A percentile compares a stretch with the other conserved stretches of the same genome.
These are phyloP conservation scores for Dicranocentrus wangi DNA, from an alignment of 2,888 invertebrate genomes.

Conservation along the genomic window DNA sequence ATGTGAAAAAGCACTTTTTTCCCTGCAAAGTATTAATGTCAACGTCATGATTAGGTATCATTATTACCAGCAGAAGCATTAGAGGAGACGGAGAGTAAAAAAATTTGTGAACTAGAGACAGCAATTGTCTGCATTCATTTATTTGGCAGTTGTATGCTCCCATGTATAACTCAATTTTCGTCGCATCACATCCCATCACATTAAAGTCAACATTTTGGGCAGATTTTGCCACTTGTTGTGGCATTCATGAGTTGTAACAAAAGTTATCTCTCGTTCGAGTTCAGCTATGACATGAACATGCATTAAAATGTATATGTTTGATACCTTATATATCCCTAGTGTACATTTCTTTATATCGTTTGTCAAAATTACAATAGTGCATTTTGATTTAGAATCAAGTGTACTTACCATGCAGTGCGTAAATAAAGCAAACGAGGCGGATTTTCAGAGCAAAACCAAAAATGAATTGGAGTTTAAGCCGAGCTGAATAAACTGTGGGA, in stretches of 20 bases:
- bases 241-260: background rate
- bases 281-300: no score
- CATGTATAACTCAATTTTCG: background rate
- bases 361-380: no score
- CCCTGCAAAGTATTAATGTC: constrained; percentile 29
- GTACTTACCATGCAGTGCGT: background rate
- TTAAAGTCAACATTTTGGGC: background rate
- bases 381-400: background rate
- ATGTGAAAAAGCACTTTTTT: constrained; percentile 16
- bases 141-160: background rate
- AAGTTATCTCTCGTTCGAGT: background rate
- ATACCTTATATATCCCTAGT: background rate
- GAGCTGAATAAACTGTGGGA: constrained; percentile 25
- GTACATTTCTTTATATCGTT: background rate
- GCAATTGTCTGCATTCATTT: background rate
- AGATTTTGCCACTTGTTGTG: constrained; percentile 4
- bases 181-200: background rate
- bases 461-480: constrained; percentile 31
- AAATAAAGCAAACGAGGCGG: constrained; percentile 1
- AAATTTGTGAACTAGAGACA: background rate
- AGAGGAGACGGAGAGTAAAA: background rate
- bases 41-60: constrained; percentile 1
- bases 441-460: constrained; percentile 52
- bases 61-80: background rate
- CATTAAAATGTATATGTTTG: background rate